phyloP scores from a whole-genome alignment of 2,888 invertebrate genomes.

The Artemia sp. region DNA sequence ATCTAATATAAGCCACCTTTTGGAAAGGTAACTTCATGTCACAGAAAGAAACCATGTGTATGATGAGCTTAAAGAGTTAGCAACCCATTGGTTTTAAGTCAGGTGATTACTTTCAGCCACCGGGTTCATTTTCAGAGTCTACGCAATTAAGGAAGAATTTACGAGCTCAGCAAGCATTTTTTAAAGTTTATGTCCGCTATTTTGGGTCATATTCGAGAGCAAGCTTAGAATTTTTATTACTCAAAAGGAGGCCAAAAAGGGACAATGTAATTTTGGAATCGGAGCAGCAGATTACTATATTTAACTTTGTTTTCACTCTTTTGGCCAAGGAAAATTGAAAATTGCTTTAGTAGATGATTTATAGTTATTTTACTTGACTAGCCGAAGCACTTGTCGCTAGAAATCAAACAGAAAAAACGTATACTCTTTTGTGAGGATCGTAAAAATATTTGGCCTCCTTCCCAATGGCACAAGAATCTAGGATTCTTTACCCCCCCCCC shows the following conservation, averaged over 20 bases:
- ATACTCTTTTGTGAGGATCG: no score
- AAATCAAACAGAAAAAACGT: no score
- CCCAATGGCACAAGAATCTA: no score
- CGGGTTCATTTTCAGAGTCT: not conserved
- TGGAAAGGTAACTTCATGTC: no score
- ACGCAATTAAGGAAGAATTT: slow-evolving; percentile 1
- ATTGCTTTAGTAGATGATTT: no score
- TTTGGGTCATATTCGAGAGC: slow-evolving; percentile 4
- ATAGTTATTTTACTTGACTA: no score
- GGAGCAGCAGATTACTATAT: slow-evolving; percentile 6
- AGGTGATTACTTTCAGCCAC: slow-evolving; percentile 6
- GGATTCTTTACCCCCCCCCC: no score
- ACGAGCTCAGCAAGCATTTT: not conserved
- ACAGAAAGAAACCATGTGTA: no score
- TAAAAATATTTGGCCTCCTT: no score
- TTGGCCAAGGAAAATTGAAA: no score
- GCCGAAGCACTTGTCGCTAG: no score
- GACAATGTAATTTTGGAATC: not conserved
- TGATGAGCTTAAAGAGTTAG: not conserved
- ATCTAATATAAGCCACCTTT: no score
- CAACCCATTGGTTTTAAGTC: not conserved
- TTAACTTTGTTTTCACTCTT: not conserved
- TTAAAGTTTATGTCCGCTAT: not conserved
- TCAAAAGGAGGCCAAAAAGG: slow-evolving; percentile 11
- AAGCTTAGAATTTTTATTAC: slow-evolving; percentile 11